Conservation (phyloP, 2,113 vertebrate genomes). For the Turnix velox region DNA sequence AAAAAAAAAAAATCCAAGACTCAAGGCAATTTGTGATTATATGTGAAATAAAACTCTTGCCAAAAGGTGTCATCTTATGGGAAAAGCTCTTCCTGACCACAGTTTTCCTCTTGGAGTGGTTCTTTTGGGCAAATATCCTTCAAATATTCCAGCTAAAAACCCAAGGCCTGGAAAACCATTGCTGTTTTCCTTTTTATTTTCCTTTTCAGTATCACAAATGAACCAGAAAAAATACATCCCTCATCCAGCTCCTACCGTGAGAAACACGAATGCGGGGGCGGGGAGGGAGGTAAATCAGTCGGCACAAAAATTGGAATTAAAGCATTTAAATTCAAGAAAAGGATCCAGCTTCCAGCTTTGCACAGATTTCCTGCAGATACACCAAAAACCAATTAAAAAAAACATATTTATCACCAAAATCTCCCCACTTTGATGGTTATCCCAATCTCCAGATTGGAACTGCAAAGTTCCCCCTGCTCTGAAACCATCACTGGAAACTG, state of each 20-base stretch:
- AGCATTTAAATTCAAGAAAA: too few relatives aligned
- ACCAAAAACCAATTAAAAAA: neutral
- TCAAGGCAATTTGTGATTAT: neutral
- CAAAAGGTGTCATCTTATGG: neutral
- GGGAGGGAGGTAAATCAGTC: too few relatives aligned
- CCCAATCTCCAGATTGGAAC: neutral
- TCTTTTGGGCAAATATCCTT: neutral
- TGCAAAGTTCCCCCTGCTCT: neutral
- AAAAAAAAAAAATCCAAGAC: neutral
- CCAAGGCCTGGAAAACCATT: neutral
- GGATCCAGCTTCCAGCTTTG: fast-evolving
- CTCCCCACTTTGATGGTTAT: fast-evolving
- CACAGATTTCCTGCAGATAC: neutral
- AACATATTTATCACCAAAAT: neutral
- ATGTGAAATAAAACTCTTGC: neutral
- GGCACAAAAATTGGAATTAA: neutral
- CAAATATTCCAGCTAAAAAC: neutral
- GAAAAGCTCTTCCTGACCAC: neutral
- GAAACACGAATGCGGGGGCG: neutral
- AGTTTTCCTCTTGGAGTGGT: fast-evolving
- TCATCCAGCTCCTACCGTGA: fast-evolving
- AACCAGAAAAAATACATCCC: neutral
- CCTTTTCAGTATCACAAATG: neutral
- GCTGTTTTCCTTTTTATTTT: neutral
- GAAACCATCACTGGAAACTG: neutral